Conservation (phyloP, 1,140 invertebrate genomes). For the Holotrichia oblita region DNA sequence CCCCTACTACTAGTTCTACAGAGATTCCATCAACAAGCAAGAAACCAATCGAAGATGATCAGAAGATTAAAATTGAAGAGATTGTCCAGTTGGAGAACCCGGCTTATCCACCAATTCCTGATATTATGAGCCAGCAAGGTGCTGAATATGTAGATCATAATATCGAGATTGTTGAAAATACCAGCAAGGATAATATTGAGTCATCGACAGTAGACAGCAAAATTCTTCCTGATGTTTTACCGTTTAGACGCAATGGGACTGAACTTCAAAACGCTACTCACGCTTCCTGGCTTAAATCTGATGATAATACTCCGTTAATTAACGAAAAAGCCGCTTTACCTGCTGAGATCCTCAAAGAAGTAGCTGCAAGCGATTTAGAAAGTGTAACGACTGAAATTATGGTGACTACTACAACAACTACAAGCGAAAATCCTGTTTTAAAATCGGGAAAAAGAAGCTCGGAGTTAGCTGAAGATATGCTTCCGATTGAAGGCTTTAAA, state of each 20-base stretch:
- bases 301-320: conserved; percentile 21
- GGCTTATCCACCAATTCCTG: conserved; percentile 60
- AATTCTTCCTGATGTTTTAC: conserved; percentile 53
- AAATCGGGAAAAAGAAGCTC: neutral
- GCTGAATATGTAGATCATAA: neutral
- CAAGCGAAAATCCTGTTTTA: conserved; percentile 4
- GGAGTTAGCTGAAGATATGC: neutral
- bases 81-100: conserved; percentile 54
- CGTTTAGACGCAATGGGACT: conserved; percentile 49
- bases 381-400: conserved; percentile 4
- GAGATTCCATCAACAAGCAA: conserved; percentile 4
- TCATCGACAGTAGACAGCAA: conserved; percentile 44
- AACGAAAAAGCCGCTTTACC: conserved; percentile 50
- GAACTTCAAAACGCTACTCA: conserved; percentile 44
- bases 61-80: conserved; percentile 18
- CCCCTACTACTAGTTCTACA: neutral
- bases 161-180: conserved; percentile 17
- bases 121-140: conserved; percentile 51
- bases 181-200: conserved; percentile 18
- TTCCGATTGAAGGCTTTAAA: neutral
- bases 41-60: conserved; percentile 29
- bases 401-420: conserved; percentile 14
- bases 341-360: conserved; percentile 47
- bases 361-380: conserved; percentile 49
- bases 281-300: conserved; percentile 50